A percentile compares a stretch with the other conserved stretches of the same genome.
Evolutionary conservation across 2,113 vertebrate species (phyloP).

Genomic region (human): DNA sequence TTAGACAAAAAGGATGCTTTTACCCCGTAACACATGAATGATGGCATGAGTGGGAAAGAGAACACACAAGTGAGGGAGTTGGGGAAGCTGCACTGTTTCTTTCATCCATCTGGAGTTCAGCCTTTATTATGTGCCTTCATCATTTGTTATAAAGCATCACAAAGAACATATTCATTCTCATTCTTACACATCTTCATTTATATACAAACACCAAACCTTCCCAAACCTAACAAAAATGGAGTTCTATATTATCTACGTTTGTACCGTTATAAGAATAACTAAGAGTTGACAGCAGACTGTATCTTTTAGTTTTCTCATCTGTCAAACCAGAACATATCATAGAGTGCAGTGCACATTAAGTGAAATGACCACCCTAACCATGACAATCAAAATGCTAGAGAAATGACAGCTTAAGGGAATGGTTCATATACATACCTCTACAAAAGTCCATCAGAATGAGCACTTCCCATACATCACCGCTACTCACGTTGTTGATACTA

Average conservation of each 20-base stretch:
- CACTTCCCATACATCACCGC: slow-evolving; percentile 97
- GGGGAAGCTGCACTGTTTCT: background rate
- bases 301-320: background rate
- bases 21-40: background rate
- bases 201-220: background rate
- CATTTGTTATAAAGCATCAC: slow-evolving; percentile 43
- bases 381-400: background rate
- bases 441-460: slow-evolving; percentile 99
- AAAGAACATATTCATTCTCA: slow-evolving; percentile 45
- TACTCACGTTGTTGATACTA: slow-evolving; percentile 94
- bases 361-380: background rate
- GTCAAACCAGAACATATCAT: slow-evolving; percentile 29
- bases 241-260: background rate
- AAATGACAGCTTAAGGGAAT: background rate
- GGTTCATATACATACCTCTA: slow-evolving; percentile 87
- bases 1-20: background rate
- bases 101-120: background rate
- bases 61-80: background rate
- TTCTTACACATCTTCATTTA: background rate
- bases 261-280: background rate
- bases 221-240: background rate
- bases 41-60: background rate
- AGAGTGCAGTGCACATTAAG: background rate
- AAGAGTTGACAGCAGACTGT: background rate
- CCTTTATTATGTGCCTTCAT: slow-evolving; percentile 49